These are phyloP conservation scores for Coptodon rendalli DNA, from an alignment of 2,113 vertebrate genomes.

Conservation along the genomic window DNA sequence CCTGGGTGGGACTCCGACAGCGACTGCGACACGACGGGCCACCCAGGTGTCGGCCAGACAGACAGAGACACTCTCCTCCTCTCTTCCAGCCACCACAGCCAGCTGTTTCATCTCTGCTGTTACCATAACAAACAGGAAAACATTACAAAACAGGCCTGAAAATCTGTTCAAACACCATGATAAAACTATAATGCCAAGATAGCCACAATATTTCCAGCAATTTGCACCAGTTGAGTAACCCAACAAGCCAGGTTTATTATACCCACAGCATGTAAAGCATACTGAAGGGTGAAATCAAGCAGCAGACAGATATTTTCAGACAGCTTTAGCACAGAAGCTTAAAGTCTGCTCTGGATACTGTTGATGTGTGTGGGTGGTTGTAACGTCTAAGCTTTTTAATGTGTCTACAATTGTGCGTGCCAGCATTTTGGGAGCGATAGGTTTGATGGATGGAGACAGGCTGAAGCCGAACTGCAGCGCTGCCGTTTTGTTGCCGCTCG, in stretches of 20 bases:
- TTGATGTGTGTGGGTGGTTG: constrained; percentile 7
- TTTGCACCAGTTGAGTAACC: not conserved
- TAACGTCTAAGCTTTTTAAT: constrained; percentile 12
- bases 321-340: not conserved
- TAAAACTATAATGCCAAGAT: not conserved
- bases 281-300: not conserved
- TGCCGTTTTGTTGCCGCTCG: constrained; percentile 1
- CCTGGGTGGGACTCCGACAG: constrained; percentile 7
- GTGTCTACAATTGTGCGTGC: constrained; percentile 6
- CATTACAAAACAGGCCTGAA: not conserved
- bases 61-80: not conserved
- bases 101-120: constrained; percentile 34
- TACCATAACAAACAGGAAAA: not conserved
- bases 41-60: constrained; percentile 38
- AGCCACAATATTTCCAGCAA: not conserved
- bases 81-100: not conserved
- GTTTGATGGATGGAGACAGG: constrained; percentile 35
- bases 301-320: not conserved
- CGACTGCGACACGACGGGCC: constrained; percentile 16
- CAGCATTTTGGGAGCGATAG: constrained; percentile 1
- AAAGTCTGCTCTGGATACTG: not conserved
- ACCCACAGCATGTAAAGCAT: not conserved
- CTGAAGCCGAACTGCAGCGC: constrained; percentile 1
- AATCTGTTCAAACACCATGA: not conserved
- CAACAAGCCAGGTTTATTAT: not conserved